phyloP scores from a whole-genome alignment of 23 tunicate species.

The Ascidia mentula region DNA sequence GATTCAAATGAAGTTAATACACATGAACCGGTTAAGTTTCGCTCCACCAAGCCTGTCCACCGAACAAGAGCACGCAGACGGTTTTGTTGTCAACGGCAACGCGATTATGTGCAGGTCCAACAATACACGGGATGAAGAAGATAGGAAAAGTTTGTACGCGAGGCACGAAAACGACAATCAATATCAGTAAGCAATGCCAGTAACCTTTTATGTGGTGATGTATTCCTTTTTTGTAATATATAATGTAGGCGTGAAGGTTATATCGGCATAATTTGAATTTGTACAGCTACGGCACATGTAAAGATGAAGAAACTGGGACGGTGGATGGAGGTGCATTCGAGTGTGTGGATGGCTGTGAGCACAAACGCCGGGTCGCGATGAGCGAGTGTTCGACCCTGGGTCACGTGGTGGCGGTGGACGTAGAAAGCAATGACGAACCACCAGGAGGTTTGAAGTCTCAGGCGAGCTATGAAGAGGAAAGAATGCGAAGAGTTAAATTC shows the following conservation, averaged over 20 bases:
- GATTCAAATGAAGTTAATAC: conserved; percentile 35
- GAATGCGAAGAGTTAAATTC: neutral
- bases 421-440: too few species aligned
- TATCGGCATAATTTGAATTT: too few species aligned
- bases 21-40: conserved; percentile 27
- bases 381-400: conserved; percentile 8
- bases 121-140: neutral
- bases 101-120: neutral
- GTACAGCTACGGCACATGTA: conserved; percentile 1
- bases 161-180: neutral
- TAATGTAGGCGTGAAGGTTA: too few species aligned
- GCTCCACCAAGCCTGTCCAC: neutral
- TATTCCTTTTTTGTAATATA: too few species aligned
- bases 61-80: neutral
- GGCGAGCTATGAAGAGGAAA: neutral
- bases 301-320: neutral
- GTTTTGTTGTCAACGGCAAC: conserved; percentile 10
- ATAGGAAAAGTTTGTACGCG: neutral
- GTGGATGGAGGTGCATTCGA: neutral
- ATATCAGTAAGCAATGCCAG: neutral
- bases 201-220: too few species aligned
- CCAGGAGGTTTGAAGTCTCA: neutral
- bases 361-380: conserved; percentile 1
- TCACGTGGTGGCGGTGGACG: neutral
- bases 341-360: neutral